Percentiles rank a stretch among this genome's conserved stretches.
phyloP scores from a whole-genome alignment of 2,113 vertebrate genomes.

The Lasiurus borealis region DNA sequence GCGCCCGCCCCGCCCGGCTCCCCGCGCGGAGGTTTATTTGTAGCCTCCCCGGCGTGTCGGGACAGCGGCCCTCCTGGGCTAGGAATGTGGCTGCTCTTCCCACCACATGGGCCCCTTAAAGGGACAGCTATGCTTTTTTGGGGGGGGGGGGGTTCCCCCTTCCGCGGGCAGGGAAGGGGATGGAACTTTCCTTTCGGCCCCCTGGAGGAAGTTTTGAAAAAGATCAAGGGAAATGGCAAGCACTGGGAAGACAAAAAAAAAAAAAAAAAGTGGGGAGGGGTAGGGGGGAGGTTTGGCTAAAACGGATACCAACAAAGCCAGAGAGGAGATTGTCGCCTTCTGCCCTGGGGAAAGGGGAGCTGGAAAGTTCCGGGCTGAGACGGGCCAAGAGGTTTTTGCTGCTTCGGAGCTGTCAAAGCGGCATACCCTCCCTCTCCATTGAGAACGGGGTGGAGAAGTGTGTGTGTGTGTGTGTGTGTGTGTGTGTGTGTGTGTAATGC shows the following conservation, averaged over 20 bases:
- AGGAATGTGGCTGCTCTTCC: conserved; percentile 94
- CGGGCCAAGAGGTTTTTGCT: conserved; percentile 44
- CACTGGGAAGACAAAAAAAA: neutral
- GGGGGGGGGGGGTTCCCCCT: conserved; percentile 50
- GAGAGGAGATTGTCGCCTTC: conserved; percentile 71
- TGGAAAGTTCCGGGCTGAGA: conserved; percentile 62
- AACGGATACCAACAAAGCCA: conserved; percentile 78
- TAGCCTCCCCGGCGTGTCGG: conserved; percentile 92
- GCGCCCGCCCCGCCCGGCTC: conserved; percentile 44
- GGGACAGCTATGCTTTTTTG: conserved; percentile 84
- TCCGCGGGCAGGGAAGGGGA: conserved; percentile 58
- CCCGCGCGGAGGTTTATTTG: conserved; percentile 86
- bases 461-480: neutral
- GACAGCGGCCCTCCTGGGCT: conserved; percentile 91
- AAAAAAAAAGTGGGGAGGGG: neutral
- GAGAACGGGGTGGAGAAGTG: neutral
- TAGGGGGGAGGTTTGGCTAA: neutral
- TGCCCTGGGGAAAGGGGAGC: conserved; percentile 62
- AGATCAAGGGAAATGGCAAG: conserved; percentile 81
- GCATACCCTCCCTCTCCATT: neutral
- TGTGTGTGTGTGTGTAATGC: neutral
- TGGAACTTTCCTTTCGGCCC: conserved; percentile 79
- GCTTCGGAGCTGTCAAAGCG: conserved; percentile 70
- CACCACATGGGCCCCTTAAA: conserved; percentile 89
- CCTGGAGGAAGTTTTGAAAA: conserved; percentile 83